A percentile compares a stretch with the other conserved stretches of the same genome.
Conservation (phyloP, 2,888 invertebrate genomes). For the Dicyrtoma fusca region DNA sequence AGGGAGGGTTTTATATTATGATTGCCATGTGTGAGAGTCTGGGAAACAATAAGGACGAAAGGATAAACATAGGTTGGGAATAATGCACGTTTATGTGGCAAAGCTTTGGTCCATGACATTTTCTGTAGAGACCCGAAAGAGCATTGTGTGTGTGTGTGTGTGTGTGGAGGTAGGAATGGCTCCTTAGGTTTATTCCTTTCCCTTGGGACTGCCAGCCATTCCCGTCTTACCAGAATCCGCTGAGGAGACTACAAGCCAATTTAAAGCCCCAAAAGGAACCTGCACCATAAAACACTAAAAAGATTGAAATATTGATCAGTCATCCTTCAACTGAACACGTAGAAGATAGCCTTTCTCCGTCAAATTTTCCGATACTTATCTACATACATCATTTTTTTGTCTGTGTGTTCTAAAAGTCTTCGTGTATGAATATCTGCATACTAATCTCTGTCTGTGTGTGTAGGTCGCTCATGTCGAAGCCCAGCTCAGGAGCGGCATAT, state of each 20-base stretch:
- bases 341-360: slow-evolving; percentile 16
- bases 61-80: slow-evolving; percentile 21
- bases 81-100: slow-evolving; percentile 34
- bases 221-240: slow-evolving; percentile 23
- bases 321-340: slow-evolving; percentile 35
- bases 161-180: not conserved
- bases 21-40: not conserved
- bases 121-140: not conserved
- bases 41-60: not conserved
- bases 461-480: not conserved
- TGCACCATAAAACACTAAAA: slow-evolving; percentile 41
- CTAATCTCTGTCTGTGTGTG: slow-evolving; percentile 19
- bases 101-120: slow-evolving; percentile 25
- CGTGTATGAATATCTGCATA: slow-evolving; percentile 28
- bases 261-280: slow-evolving; percentile 34
- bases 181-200: slow-evolving; percentile 30
- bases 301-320: slow-evolving; percentile 47
- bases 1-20: too few species aligned
- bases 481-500: too few species aligned
- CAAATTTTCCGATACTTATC: slow-evolving; percentile 32
- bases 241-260: slow-evolving; percentile 38
- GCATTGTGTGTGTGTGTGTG: not conserved
- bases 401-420: not conserved
- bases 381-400: slow-evolving; percentile 32
- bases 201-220: slow-evolving; percentile 26